Percentiles rank a stretch among this genome's conserved stretches.
Evolutionary conservation across 2,797 vertebrate genomes (phyloP).

Genomic region (Melanogrammus aeglefinus): DNA sequence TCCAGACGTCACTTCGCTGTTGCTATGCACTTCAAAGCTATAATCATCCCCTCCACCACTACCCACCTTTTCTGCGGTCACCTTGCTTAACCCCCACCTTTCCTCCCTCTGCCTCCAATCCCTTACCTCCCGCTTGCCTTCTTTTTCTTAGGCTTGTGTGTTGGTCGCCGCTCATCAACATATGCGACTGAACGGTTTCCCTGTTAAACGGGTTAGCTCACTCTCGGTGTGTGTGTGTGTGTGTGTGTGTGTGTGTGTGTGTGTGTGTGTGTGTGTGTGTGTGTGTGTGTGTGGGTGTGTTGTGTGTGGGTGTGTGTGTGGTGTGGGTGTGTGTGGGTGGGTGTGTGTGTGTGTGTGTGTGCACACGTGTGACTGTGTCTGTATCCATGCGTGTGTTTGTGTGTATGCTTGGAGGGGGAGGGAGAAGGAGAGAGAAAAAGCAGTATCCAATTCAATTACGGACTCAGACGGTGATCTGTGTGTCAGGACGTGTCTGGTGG

Average conservation of each 20-base stretch:
- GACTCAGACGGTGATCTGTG: slow-evolving; percentile 20
- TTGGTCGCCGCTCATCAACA: neutral
- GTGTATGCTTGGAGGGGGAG: neutral
- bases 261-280: neutral
- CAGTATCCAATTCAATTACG: slow-evolving; percentile 47
- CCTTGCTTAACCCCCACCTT: slow-evolving; percentile 42
- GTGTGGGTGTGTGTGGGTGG: slow-evolving; percentile 1
- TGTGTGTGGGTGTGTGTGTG: neutral
- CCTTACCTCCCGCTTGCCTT: neutral
- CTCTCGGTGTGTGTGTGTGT: neutral
- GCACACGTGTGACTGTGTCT: neutral
- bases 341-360: neutral
- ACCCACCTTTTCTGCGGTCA: slow-evolving; percentile 18
- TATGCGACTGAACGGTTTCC: neutral
- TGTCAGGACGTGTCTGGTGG: slow-evolving; percentile 35
- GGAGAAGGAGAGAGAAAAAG: neutral
- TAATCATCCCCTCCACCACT: slow-evolving; percentile 28
- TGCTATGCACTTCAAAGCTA: slow-evolving; percentile 36
- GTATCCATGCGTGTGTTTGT: neutral
- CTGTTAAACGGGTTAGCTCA: neutral
- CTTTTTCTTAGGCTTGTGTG: neutral
- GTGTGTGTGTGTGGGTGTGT: neutral
- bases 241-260: neutral
- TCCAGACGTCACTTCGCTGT: slow-evolving; percentile 32
- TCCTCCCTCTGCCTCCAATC: neutral